These are phyloP conservation scores for Tribolium castaneum DNA, from an alignment of 1,140 invertebrate genomes.

Conservation along the genomic window DNA sequence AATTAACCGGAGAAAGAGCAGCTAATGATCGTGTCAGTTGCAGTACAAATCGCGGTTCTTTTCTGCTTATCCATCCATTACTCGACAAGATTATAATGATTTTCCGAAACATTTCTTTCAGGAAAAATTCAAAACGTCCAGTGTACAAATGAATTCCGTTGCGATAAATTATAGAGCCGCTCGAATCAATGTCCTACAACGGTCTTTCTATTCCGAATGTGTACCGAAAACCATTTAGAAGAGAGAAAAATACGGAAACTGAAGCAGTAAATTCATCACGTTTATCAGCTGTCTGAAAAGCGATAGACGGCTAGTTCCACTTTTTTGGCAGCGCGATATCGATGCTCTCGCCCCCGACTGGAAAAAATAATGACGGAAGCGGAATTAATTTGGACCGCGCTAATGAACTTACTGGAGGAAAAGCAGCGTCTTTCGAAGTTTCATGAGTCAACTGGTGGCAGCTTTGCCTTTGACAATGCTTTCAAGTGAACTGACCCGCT, in stretches of 20 bases:
- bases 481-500: slow-evolving; percentile 47
- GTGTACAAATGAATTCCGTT: background rate
- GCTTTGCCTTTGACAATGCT: slow-evolving; percentile 40
- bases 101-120: background rate
- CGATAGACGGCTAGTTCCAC: slow-evolving; percentile 29
- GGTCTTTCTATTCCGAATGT: background rate
- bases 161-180: background rate
- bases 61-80: slow-evolving; percentile 11
- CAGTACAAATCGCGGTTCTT: slow-evolving; percentile 36
- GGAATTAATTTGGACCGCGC: slow-evolving; percentile 12
- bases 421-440: slow-evolving; percentile 23
- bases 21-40: slow-evolving; percentile 39
- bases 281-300: slow-evolving; percentile 36
- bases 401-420: slow-evolving; percentile 4
- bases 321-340: slow-evolving; percentile 3
- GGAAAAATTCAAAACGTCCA: background rate
- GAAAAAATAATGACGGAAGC: background rate
- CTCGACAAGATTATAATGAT: slow-evolving; percentile 14
- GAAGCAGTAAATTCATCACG: slow-evolving; percentile 39
- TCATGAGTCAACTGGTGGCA: slow-evolving; percentile 27
- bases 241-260: slow-evolving; percentile 21
- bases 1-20: slow-evolving; percentile 37
- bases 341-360: background rate
- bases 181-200: slow-evolving; percentile 13
- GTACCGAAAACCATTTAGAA: slow-evolving; percentile 36